phyloP scores from a whole-genome alignment of 1,140 invertebrate genomes.

The Colletes latitarsis region DNA sequence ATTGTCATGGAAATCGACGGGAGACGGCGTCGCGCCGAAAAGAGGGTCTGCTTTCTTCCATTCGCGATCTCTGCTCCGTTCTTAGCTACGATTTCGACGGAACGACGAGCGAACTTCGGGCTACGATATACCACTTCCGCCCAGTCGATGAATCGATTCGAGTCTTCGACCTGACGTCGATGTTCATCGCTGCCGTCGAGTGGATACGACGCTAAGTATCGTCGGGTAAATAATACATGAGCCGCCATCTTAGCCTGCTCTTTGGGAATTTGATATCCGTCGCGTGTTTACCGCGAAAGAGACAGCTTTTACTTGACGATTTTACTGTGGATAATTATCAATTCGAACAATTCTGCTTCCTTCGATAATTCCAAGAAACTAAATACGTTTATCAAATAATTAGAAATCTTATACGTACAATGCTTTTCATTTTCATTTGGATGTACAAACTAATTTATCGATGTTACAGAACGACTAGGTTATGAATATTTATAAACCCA shows the following conservation, averaged over 20 bases:
- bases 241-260: slow-evolving; percentile 11
- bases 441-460: too few species aligned
- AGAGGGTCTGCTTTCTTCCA: slow-evolving; percentile 6
- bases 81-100: not conserved
- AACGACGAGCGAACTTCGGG: not conserved
- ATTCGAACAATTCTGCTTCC: not conserved
- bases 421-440: too few species aligned
- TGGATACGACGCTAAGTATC: slow-evolving; percentile 18
- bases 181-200: not conserved
- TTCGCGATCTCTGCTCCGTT: not conserved
- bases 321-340: not conserved
- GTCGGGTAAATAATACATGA: slow-evolving; percentile 32
- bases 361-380: not conserved
- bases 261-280: slow-evolving; percentile 4
- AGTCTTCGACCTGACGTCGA: not conserved
- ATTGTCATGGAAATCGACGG: slow-evolving; percentile 59
- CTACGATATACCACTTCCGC: not conserved
- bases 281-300: slow-evolving; percentile 21
- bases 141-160: slow-evolving; percentile 4
- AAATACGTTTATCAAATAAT: too few species aligned
- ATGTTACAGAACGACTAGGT: too few species aligned
- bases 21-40: slow-evolving; percentile 15
- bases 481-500: too few species aligned
- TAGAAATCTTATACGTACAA: too few species aligned
- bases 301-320: slow-evolving; percentile 6